These are phyloP conservation scores for Ascaphus truei DNA, from an alignment of 2,113 vertebrate species.

Conservation along the genomic window DNA sequence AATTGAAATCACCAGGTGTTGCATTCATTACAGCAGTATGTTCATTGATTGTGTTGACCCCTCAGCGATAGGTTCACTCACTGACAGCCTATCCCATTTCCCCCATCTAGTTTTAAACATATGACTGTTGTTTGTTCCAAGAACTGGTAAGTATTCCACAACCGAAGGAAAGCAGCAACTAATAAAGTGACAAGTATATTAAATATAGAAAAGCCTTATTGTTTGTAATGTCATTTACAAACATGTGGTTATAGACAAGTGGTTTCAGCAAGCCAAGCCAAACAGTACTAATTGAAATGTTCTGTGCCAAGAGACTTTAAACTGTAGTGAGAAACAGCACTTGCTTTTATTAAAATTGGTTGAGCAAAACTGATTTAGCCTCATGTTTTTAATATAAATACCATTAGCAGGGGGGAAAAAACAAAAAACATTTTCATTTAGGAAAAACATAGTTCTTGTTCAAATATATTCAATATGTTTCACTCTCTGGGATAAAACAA, in stretches of 20 bases:
- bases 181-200: conserved; percentile 1
- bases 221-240: not conserved
- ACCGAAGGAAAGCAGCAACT: not conserved
- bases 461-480: not conserved
- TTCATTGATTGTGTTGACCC: conserved; percentile 23
- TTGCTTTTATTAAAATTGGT: conserved; percentile 5
- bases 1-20: conserved; percentile 29
- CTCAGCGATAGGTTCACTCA: conserved; percentile 6
- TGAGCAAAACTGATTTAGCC: not conserved
- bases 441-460: not conserved
- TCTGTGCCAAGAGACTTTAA: not conserved
- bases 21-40: not conserved
- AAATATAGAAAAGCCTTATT: not conserved
- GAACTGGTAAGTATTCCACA: not conserved
- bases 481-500: not conserved
- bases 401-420: not conserved
- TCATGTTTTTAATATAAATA: not conserved
- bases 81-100: not conserved
- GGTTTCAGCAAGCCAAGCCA: not conserved
- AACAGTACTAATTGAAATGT: conserved; percentile 1
- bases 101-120: conserved; percentile 10
- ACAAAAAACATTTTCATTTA: not conserved
- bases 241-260: conserved; percentile 26
- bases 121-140: conserved; percentile 4
- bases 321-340: not conserved